Conservation (phyloP, 37 sponge, comb jelly and placozoan genomes). For the Oscarella lobularis region DNA sequence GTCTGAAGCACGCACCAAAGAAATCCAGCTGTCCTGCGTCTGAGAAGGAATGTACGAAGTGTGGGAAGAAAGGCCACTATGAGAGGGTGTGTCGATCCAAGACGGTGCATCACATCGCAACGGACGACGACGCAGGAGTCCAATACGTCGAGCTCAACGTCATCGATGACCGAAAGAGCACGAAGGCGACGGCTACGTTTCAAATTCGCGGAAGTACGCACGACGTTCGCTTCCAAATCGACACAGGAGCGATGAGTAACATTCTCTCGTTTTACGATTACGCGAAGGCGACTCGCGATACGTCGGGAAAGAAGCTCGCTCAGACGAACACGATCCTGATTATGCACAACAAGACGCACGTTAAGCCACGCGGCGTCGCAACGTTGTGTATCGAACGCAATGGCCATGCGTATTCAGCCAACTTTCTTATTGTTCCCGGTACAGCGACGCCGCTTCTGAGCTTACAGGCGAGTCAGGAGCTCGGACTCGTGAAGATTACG, state of each 20-base stretch:
- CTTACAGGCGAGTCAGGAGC: neutral
- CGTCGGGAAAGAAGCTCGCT: neutral
- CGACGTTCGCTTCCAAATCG: neutral
- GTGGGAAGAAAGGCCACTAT: constrained; percentile 7
- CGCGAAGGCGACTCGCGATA: constrained; percentile 5
- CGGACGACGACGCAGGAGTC: neutral
- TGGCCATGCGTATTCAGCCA: neutral
- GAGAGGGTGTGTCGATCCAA: neutral
- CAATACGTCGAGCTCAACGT: neutral
- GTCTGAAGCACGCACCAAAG: neutral
- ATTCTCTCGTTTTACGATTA: constrained; percentile 5
- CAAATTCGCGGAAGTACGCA: neutral
- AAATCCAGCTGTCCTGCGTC: neutral
- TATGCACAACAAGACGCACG: constrained; percentile 6
- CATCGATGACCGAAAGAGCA: neutral
- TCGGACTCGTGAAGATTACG: constrained; percentile 7
- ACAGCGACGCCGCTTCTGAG: neutral
- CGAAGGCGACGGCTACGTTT: constrained; percentile 1
- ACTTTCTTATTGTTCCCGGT: constrained; percentile 9
- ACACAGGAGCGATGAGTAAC: neutral
- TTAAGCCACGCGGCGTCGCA: neutral
- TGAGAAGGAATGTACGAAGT: neutral
- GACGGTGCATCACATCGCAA: neutral
- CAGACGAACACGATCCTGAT: neutral
- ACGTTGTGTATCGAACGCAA: neutral